Evolutionary conservation across 2,113 vertebrate species (phyloP).

Genomic region (Phodopus roborovskii): DNA sequence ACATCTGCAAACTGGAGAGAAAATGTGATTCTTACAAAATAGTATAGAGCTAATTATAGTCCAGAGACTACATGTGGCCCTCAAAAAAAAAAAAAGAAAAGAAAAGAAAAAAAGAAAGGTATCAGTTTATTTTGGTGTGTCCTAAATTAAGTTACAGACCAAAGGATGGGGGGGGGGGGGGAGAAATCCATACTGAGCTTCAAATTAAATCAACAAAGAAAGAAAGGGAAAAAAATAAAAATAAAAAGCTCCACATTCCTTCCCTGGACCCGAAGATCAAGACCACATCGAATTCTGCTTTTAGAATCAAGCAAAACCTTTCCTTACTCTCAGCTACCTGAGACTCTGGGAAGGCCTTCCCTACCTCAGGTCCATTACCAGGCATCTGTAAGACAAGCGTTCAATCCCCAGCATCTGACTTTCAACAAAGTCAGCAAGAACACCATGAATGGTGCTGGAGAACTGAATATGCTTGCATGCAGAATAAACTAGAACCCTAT

Average conservation of each 20-base stretch:
- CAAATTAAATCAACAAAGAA: neutral
- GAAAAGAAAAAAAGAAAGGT: neutral
- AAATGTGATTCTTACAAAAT: slow-evolving; percentile 17
- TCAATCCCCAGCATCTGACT: neutral
- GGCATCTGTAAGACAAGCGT: neutral
- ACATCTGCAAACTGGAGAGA: slow-evolving; percentile 21
- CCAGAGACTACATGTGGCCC: neutral
- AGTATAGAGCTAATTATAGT: slow-evolving; percentile 4
- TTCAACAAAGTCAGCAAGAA: neutral
- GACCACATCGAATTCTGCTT: neutral
- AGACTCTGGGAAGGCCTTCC: neutral
- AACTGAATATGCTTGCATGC: neutral
- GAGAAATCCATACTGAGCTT: neutral
- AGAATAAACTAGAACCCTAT: neutral
- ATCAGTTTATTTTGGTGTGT: neutral
- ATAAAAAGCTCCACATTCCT: too few relatives aligned
- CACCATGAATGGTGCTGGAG: neutral
- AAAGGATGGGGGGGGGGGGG: neutral
- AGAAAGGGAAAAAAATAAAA: neutral
- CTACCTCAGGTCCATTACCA: neutral
- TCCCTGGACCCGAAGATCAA: neutral
- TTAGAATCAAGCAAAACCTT: neutral
- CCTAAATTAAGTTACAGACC: neutral
- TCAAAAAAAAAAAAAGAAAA: neutral
- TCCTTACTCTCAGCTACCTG: neutral